These are phyloP conservation scores for Oceanodroma tethys DNA, from an alignment of 2,113 vertebrate species.

Conservation along the genomic window DNA sequence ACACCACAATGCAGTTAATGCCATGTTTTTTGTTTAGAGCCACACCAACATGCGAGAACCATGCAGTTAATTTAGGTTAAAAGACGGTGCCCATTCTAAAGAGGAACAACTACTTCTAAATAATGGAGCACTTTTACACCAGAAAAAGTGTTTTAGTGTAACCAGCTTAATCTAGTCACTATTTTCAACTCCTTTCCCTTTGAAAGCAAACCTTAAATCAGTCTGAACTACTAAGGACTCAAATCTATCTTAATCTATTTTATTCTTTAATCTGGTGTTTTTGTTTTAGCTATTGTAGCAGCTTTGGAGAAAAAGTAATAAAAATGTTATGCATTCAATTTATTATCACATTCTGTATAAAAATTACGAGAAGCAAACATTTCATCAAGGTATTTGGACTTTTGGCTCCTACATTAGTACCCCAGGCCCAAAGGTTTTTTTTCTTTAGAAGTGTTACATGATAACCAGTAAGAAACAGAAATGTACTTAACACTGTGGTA, in stretches of 20 bases:
- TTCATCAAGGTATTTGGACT: background rate
- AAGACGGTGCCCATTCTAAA: background rate
- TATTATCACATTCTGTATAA: background rate
- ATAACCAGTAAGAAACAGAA: background rate
- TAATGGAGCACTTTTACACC: background rate
- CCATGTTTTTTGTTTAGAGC: background rate
- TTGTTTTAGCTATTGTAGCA: background rate
- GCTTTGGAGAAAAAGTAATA: background rate
- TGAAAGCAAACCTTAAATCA: background rate
- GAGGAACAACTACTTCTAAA: background rate
- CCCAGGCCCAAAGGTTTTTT: background rate
- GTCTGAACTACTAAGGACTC: background rate
- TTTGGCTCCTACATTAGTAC: background rate
- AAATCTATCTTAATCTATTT: background rate
- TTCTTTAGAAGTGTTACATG: background rate
- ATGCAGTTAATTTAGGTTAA: background rate
- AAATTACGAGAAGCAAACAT: background rate
- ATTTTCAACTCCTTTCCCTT: background rate
- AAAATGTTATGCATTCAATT: background rate
- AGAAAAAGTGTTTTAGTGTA: background rate
- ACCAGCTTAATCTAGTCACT: background rate
- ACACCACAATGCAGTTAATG: background rate
- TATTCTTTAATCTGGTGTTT: background rate
- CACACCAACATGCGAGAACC: background rate
- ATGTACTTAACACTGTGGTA: background rate